These are phyloP conservation scores for Sylvia borin DNA, from an alignment of 2,797 vertebrate genomes.

Conservation along the genomic window DNA sequence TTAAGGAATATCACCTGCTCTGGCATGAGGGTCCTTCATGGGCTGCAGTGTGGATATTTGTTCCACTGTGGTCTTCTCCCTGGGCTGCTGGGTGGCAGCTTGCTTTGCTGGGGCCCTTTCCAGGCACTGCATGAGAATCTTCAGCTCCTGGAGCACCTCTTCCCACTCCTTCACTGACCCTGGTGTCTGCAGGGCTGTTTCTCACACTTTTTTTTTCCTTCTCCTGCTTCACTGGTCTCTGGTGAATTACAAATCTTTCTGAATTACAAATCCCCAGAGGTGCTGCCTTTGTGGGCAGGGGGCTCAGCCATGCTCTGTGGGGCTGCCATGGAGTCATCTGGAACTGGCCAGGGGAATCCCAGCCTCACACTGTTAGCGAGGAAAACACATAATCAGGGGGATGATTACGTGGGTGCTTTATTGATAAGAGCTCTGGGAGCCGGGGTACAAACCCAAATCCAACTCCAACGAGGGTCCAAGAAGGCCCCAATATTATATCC, in stretches of 20 bases:
- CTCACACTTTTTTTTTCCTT: background rate
- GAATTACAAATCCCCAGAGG: background rate
- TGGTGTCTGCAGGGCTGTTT: background rate
- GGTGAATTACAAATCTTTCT: background rate
- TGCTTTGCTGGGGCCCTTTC: background rate
- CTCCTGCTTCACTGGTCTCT: background rate
- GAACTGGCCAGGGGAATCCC: fast-evolving
- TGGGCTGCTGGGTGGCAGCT: background rate
- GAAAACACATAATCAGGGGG: no score
- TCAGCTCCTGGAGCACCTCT: fast-evolving
- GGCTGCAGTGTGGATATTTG: background rate
- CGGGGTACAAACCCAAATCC: no score
- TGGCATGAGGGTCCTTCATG: background rate
- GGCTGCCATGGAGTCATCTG: fast-evolving
- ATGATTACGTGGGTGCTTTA: no score
- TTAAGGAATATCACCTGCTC: background rate
- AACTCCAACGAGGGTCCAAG: no score
- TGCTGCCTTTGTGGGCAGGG: background rate
- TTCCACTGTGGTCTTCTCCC: background rate
- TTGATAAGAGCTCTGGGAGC: no score
- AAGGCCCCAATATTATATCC: no score
- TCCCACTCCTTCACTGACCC: background rate
- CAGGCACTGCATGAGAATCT: background rate
- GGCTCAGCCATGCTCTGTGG: background rate
- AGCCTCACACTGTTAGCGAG: background rate